Base-by-base conservation (phyloP, 2,113 vertebrate species). In the Tyrannus savana region DNA sequence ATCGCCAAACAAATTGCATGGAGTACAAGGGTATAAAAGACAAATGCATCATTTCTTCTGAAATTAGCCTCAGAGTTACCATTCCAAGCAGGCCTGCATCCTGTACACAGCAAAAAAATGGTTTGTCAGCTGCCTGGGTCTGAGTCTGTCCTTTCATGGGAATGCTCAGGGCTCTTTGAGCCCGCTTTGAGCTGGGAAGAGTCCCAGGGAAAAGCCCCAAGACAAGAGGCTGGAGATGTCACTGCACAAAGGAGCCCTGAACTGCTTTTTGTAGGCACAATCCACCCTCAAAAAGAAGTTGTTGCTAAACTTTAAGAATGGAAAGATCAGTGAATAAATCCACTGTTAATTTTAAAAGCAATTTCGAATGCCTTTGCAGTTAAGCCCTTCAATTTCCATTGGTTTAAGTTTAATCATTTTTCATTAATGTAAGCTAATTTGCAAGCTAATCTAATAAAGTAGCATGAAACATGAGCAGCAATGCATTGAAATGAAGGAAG, bases 371-470 rank as follows among this genome's bases (percentile, higher is more conserved):
- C 56, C 88, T 96, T 95, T 92, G 72, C 52, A 75, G 88, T 90
- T 92, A 92, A 96, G 85, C 96, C 93, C 72, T 93, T 95, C 93
- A 95, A 96, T 95, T 97, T 95, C 68, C 85, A 93, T 46, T 93
- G 96, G 85, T 95, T 96, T 95, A 92, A 95, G 85, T 92, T 97
- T 93, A 97, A 93, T 91, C 27, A 93, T 88, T 91, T 94, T 95
- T 94, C 95, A 97, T 97, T 94, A 96, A 89, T 96, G 92, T 91
- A 80, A 96, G 90, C 47, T 93, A 95, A 97, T 97, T 96, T 96
- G 80, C 89, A 90, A 95, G 86, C 86, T 96, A 97, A 97, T 97
- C 96, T 95, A 97, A 97, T 97, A 95, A 97, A 93, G 91, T 95
- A 93, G 69, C 94, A 93, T 89, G 95, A 96, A 95, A 97, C 94